Conservation (phyloP, 2,113 vertebrate species). For the Oncorhynchus mykiss region DNA sequence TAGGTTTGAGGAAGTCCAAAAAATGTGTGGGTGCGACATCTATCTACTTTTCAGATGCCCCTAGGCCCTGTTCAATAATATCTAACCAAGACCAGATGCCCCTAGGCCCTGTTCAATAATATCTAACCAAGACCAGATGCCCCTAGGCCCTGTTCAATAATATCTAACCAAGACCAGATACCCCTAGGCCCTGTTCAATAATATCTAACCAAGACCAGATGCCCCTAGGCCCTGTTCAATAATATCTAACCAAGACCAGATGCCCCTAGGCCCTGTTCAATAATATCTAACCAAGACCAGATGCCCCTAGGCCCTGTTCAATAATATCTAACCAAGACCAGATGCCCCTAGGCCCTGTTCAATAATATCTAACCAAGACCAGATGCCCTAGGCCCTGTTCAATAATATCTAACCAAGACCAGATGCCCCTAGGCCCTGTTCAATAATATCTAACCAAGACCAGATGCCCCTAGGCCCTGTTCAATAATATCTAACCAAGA, state of each 20-base stretch:
- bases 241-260: neutral
- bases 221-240: neutral
- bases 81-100: too few relatives aligned
- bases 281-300: neutral
- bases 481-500: too few relatives aligned
- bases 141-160: neutral
- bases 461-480: neutral
- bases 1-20: neutral
- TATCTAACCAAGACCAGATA: neutral
- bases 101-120: too few relatives aligned
- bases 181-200: neutral
- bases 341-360: neutral
- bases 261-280: neutral
- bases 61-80: too few relatives aligned
- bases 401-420: too few relatives aligned
- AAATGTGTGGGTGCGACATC: neutral
- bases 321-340: neutral
- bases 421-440: neutral
- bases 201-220: neutral
- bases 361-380: too few relatives aligned
- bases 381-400: too few relatives aligned
- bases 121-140: neutral
- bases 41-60: neutral
- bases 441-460: too few relatives aligned
- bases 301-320: neutral